Conservation (phyloP, 2,113 vertebrate species). For the Mustelus asterias region DNA sequence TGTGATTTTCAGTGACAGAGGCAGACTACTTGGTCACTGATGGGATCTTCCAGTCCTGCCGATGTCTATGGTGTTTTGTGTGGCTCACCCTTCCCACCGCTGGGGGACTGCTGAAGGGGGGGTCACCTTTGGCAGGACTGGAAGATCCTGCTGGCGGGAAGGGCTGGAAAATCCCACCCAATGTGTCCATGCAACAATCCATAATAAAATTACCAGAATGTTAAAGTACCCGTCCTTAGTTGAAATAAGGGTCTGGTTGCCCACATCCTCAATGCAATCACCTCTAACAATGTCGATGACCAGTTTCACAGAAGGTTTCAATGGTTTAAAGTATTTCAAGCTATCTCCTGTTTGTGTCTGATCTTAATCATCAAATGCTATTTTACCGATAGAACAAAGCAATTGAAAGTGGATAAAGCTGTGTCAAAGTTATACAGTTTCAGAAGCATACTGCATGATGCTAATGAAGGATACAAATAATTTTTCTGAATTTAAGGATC, state of each 20-base stretch:
- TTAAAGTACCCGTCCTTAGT: background rate
- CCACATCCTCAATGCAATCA: background rate
- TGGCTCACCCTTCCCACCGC: too few relatives aligned
- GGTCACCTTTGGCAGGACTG: too few relatives aligned
- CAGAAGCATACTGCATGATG: background rate
- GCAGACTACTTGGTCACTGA: too few relatives aligned
- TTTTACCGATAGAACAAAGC: background rate
- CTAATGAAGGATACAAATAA: background rate
- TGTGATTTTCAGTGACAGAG: too few relatives aligned
- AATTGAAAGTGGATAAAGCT: background rate
- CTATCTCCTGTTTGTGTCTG: background rate
- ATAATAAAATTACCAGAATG: background rate
- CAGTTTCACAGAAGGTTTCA: background rate
- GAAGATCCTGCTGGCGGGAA: too few relatives aligned
- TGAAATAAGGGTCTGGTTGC: background rate
- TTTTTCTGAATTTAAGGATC: background rate
- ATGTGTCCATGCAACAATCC: background rate
- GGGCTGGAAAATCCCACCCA: too few relatives aligned
- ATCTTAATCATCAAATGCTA: background rate
- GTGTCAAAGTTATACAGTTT: background rate
- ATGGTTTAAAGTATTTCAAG: background rate
- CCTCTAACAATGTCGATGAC: background rate
- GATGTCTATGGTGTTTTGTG: too few relatives aligned
- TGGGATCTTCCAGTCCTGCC: too few relatives aligned
- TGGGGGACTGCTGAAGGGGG: too few relatives aligned